These are phyloP conservation scores for Caenorhabditis sp. DNA, from an alignment of 2,888 invertebrate species.

Conservation along the genomic window DNA sequence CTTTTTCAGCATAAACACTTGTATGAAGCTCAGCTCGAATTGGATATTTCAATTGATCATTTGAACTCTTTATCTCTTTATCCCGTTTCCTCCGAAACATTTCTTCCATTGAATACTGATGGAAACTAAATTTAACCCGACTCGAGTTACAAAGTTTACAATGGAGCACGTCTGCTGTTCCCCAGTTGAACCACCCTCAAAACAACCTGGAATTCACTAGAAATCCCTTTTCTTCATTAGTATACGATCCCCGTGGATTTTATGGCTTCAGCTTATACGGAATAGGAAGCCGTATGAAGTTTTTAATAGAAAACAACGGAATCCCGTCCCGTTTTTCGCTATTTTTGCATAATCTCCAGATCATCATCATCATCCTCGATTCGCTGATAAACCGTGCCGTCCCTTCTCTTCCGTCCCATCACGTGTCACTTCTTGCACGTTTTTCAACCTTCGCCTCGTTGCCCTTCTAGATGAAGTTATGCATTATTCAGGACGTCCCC, in stretches of 20 bases:
- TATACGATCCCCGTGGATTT: background rate
- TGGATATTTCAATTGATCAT: too few relatives aligned
- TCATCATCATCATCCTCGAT: slow-evolving; percentile 21
- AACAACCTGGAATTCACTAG: background rate
- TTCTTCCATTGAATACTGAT: background rate
- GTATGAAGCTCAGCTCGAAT: too few relatives aligned
- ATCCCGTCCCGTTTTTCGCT: background rate
- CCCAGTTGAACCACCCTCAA: background rate
- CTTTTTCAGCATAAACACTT: too few relatives aligned
- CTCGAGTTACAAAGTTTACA: slow-evolving; percentile 8
- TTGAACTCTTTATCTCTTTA: background rate
- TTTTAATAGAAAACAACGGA: background rate
- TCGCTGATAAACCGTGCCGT: slow-evolving; percentile 11
- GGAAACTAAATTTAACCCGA: background rate
- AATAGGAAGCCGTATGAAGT: background rate
- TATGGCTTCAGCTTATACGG: background rate
- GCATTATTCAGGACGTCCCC: slow-evolving; percentile 40
- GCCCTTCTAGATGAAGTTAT: slow-evolving; percentile 27
- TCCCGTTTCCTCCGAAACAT: background rate
- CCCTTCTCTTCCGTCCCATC: background rate
- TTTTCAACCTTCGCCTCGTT: background rate
- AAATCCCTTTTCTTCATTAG: background rate
- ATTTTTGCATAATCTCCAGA: slow-evolving; percentile 4
- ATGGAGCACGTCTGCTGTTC: background rate
- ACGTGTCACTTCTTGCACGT: slow-evolving; percentile 15